phyloP scores from a whole-genome alignment of 1,140 invertebrate species.

The Solenopsis invicta region DNA sequence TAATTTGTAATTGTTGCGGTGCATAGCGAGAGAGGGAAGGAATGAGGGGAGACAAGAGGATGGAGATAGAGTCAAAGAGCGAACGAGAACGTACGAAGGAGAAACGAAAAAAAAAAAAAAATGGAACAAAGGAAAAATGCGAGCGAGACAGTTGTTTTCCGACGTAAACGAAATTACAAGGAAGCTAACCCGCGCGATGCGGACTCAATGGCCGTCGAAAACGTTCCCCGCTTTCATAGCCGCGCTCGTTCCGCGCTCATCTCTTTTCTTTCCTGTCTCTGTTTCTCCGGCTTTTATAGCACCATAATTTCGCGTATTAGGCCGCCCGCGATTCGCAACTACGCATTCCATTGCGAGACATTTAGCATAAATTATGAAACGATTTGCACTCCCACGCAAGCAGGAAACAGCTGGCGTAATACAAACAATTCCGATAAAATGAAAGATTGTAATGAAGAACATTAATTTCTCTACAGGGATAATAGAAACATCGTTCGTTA shows the following conservation, averaged over 20 bases:
- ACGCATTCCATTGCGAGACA: conserved; percentile 30
- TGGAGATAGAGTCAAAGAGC: conserved; percentile 52
- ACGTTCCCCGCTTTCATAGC: conserved; percentile 68
- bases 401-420: background rate
- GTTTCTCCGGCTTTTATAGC: conserved; percentile 33
- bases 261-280: conserved; percentile 63
- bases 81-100: conserved; percentile 48
- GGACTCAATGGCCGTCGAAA: conserved; percentile 72
- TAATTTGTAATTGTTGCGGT: conserved; percentile 76
- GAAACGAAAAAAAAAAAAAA: conserved; percentile 1
- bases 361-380: conserved; percentile 36
- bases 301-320: conserved; percentile 50
- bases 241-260: conserved; percentile 39
- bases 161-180: conserved; percentile 77
- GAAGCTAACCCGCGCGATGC: conserved; percentile 69
- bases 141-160: conserved; percentile 74
- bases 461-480: conserved; percentile 11
- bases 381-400: background rate
- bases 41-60: conserved; percentile 23
- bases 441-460: background rate
- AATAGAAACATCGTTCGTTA: background rate
- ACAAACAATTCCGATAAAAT: conserved; percentile 1
- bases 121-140: conserved; percentile 35
- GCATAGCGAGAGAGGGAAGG: conserved; percentile 31
- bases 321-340: conserved; percentile 21